Conservation (phyloP, 1,140 invertebrate species). For the Zaprionus camerounensis region DNA sequence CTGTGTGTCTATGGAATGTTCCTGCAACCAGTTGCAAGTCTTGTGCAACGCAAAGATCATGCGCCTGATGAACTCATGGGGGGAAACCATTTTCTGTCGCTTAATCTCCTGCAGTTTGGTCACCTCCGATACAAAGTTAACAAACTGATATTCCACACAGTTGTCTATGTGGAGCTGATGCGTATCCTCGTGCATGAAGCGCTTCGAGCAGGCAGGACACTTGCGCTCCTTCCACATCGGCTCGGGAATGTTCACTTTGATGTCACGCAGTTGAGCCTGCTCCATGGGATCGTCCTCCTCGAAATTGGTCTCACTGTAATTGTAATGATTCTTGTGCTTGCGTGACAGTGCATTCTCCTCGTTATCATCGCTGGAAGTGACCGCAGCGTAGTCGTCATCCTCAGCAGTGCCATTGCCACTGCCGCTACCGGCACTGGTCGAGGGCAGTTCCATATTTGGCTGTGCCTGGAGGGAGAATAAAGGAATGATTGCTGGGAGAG, state of each 20-base stretch:
- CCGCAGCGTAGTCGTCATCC: slow-evolving; percentile 64
- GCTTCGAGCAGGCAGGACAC: slow-evolving; percentile 73
- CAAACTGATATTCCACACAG: slow-evolving; percentile 76
- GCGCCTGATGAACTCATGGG: slow-evolving; percentile 77
- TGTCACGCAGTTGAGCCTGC: slow-evolving; percentile 67
- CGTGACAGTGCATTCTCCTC: slow-evolving; percentile 56
- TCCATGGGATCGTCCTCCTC: slow-evolving; percentile 83
- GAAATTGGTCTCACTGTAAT: slow-evolving; percentile 79
- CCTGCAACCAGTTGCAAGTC: slow-evolving; percentile 76
- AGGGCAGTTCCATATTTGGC: slow-evolving; percentile 40
- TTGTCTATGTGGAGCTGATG: slow-evolving; percentile 71
- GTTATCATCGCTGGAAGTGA: slow-evolving; percentile 71
- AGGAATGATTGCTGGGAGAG: not conserved
- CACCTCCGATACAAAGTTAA: slow-evolving; percentile 60
- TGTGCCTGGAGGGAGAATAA: not conserved
- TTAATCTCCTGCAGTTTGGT: slow-evolving; percentile 66
- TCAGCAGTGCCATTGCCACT: slow-evolving; percentile 52
- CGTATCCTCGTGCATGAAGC: slow-evolving; percentile 81
- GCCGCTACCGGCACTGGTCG: slow-evolving; percentile 42
- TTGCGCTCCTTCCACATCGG: slow-evolving; percentile 81
- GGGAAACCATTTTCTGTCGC: slow-evolving; percentile 72
- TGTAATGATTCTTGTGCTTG: slow-evolving; percentile 73
- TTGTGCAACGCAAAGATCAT: slow-evolving; percentile 80
- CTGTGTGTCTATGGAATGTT: slow-evolving; percentile 62
- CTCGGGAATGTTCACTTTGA: slow-evolving; percentile 76